A percentile compares a stretch with the other conserved stretches of the same genome.
Evolutionary conservation across 1,140 invertebrate species (phyloP).

Genomic region (Habropoda laboriosa): DNA sequence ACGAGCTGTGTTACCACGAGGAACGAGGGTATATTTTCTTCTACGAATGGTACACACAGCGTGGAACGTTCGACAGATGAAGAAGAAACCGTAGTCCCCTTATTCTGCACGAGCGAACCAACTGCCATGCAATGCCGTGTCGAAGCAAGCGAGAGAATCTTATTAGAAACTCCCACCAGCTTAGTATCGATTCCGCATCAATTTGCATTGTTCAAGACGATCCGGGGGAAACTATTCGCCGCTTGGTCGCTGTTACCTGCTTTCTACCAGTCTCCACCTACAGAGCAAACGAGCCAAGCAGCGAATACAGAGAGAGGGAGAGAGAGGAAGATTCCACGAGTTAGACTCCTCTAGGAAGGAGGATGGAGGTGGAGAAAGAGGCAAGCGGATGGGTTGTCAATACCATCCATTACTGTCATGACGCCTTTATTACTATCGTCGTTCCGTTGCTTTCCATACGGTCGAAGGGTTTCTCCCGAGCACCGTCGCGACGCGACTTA

Average conservation of each 20-base stretch:
- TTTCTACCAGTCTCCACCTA: slow-evolving; percentile 9
- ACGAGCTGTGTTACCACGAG: too few species aligned
- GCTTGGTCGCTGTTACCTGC: slow-evolving; percentile 59
- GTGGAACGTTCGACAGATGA: not conserved
- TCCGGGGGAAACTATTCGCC: slow-evolving; percentile 66
- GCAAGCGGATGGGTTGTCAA: slow-evolving; percentile 52
- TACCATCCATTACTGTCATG: slow-evolving; percentile 64
- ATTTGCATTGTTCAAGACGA: slow-evolving; percentile 71
- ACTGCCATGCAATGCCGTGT: slow-evolving; percentile 6
- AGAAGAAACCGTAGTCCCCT: not conserved
- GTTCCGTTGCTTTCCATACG: slow-evolving; percentile 28
- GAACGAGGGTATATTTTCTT: too few species aligned
- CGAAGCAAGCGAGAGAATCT: slow-evolving; percentile 60
- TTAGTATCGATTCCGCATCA: slow-evolving; percentile 74
- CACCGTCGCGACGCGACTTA: slow-evolving; percentile 18
- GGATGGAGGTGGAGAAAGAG: not conserved
- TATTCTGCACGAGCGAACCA: not conserved
- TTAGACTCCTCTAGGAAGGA: slow-evolving; percentile 3
- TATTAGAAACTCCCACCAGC: slow-evolving; percentile 71
- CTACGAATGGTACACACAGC: not conserved
- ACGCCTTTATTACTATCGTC: slow-evolving; percentile 59
- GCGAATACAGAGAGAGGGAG: not conserved
- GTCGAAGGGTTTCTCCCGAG: slow-evolving; percentile 33
- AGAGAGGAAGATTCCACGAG: slow-evolving; percentile 28
- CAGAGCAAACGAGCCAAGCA: not conserved